These are phyloP conservation scores for Lordiphosa collinella DNA, from an alignment of 1,140 invertebrate species.

Conservation along the genomic window DNA sequence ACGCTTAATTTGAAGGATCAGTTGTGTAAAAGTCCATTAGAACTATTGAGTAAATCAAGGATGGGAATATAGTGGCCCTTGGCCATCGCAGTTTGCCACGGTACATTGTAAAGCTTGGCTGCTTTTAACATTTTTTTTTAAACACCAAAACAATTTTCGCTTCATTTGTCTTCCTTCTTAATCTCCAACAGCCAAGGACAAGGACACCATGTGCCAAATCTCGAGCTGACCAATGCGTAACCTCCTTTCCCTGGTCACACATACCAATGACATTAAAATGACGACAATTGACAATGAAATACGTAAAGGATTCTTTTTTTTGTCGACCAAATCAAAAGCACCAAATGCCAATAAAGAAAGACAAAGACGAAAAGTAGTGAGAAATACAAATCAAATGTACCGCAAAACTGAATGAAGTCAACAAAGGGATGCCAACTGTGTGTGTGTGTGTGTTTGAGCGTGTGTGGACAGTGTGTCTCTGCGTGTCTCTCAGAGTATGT, in stretches of 20 bases:
- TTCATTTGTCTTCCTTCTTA: conserved; percentile 13
- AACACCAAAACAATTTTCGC: background rate
- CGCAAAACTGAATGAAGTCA: conserved; percentile 75
- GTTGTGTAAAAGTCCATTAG: too few relatives aligned
- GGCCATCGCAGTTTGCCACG: too few relatives aligned
- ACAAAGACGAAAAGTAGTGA: conserved; percentile 22
- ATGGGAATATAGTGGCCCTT: too few relatives aligned
- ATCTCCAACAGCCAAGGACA: background rate
- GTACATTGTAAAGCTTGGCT: too few relatives aligned
- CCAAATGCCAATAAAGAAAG: conserved; percentile 48
- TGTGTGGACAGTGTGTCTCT: background rate
- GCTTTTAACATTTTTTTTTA: background rate
- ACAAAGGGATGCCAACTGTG: conserved; percentile 57
- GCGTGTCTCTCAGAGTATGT: background rate
- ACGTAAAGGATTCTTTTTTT: conserved; percentile 27
- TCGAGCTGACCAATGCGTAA: conserved; percentile 16
- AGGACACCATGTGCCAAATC: conserved; percentile 2
- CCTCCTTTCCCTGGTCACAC: conserved; percentile 29
- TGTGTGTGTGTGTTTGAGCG: background rate
- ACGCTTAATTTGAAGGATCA: too few relatives aligned
- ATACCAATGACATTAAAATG: conserved; percentile 62
- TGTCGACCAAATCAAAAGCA: conserved; percentile 33
- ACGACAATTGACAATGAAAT: conserved; percentile 47
- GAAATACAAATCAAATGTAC: conserved; percentile 75
- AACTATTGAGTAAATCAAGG: too few relatives aligned